Evolutionary conservation across 1,140 invertebrate species (phyloP).

Genomic region (Euwallacea similis): DNA sequence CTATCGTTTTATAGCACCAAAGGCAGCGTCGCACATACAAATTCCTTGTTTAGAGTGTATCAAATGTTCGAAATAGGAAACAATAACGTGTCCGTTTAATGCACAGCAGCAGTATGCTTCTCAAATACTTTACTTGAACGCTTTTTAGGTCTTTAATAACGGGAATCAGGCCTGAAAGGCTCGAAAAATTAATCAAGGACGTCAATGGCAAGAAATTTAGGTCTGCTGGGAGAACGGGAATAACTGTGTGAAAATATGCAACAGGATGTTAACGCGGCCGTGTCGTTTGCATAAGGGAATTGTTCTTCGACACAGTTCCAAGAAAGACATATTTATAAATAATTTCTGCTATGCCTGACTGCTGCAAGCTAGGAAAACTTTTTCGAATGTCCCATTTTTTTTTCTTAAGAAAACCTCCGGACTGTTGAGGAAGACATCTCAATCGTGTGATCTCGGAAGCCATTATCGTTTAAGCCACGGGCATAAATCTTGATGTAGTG

Average conservation of each 20-base stretch:
- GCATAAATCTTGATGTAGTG: slow-evolving; percentile 29
- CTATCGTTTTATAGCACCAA: slow-evolving; percentile 5
- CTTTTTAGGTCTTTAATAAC: too few relatives aligned
- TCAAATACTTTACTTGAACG: too few relatives aligned
- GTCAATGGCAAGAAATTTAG: slow-evolving; percentile 18
- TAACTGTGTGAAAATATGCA: slow-evolving; percentile 39
- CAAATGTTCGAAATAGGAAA: too few relatives aligned
- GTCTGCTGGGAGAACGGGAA: slow-evolving; percentile 17
- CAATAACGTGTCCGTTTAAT: too few relatives aligned
- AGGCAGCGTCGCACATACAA: too few relatives aligned
- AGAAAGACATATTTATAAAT: slow-evolving; percentile 14
- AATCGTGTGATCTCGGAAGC: slow-evolving; percentile 21
- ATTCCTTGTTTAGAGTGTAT: too few relatives aligned
- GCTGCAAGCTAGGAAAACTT: too few relatives aligned
- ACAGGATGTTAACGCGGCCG: slow-evolving; percentile 33
- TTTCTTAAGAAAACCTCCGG: too few relatives aligned
- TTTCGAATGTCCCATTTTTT: too few relatives aligned
- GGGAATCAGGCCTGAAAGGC: too few relatives aligned
- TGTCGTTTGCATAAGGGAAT: slow-evolving; percentile 38
- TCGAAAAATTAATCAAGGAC: not conserved
- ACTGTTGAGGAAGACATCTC: not conserved
- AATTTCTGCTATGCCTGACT: not conserved
- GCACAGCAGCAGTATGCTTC: too few relatives aligned
- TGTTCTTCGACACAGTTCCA: slow-evolving; percentile 32
- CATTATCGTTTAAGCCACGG: slow-evolving; percentile 20